Base-by-base conservation (phyloP, 1,140 invertebrate species). In the Drosophila erecta region DNA sequence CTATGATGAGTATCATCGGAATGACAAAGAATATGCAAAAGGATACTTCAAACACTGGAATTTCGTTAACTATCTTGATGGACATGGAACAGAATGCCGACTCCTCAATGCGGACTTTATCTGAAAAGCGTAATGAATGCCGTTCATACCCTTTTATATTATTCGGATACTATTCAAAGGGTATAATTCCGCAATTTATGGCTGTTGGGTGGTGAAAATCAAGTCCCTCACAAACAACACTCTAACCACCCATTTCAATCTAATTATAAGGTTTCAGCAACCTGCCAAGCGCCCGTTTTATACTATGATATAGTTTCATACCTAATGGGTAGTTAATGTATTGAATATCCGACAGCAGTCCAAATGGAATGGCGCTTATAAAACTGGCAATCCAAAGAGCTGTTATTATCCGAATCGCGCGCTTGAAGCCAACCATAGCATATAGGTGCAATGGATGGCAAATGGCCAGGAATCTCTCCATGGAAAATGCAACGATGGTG, bases 401-500 rank as follows among this genome's bases (percentile, higher is more conserved):
- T 2, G 95, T 93, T 46, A 98, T 97, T 47, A 98, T 96, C 35
- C 95, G 94, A n/a, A 96, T 86, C 2, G 97, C 96, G 30, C 97
- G 93, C 44, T 96, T 95, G 38, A 98, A 93, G 6, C 96, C 96
- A 0, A 96, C 96, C 93, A 97, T 96, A 3, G 95, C 95, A 86
- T 97, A 95, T 17, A 95, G 93, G 72, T 96, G 95, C 38, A 98
- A 92, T 0, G 97, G 97, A 92, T 98, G 96, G 85, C 97, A 98
- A 76, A 99, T 98, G 14, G 98, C 98, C 30, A 98, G 91, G 93
- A 98, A 99, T 43, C 97, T 94, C 92, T 97, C 96, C 81, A 95
- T 95, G 0, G 96, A 97, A 92, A 98, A 98, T 20, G 96, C 96
- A 14, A 97, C 96, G 72, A 99, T 98, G 22, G 97, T 98, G 78